Evolutionary conservation across 2,797 vertebrate genomes (phyloP).

Genomic region (Lutjanus campechanus): DNA sequence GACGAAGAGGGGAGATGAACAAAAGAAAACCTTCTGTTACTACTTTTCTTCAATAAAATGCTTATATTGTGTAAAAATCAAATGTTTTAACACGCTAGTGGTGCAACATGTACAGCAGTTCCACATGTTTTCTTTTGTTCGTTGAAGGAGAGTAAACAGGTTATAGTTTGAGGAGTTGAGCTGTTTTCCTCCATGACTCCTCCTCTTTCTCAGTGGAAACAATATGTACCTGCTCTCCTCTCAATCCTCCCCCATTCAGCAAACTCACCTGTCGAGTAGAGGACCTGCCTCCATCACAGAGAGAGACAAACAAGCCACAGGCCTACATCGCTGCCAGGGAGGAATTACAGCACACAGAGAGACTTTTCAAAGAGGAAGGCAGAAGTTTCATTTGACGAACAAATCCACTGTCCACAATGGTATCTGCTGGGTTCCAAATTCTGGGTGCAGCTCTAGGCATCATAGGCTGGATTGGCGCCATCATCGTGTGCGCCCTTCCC

Average conservation of each 20-base stretch:
- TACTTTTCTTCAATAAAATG: background rate
- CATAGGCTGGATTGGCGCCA: conserved; percentile 92
- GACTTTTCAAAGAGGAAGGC: conserved; percentile 3
- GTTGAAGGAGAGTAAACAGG: conserved; percentile 36
- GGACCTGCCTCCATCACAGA: conserved; percentile 13
- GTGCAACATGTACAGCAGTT: background rate
- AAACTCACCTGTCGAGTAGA: conserved; percentile 25
- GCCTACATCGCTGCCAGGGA: conserved; percentile 8
- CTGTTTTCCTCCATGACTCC: conserved; percentile 41
- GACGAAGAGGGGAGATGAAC: background rate
- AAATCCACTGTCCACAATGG: conserved; percentile 83
- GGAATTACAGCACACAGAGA: conserved; percentile 1
- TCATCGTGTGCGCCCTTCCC: conserved; percentile 91
- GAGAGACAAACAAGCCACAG: conserved; percentile 26
- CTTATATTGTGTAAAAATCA: background rate
- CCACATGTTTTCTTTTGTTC: background rate
- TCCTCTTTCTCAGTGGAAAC: conserved; percentile 42
- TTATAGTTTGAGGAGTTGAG: conserved; percentile 26
- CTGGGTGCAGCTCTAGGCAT: conserved; percentile 90
- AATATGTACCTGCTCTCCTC: conserved; percentile 52
- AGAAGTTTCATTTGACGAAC: conserved; percentile 28
- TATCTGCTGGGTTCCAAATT: conserved; percentile 93
- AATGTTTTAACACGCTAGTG: background rate
- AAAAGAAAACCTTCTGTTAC: background rate
- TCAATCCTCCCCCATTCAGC: conserved; percentile 44